A percentile compares a stretch with the other conserved stretches of the same genome.
phyloP scores from a whole-genome alignment of 2,113 vertebrate species.

The Donacobius atricapilla region DNA sequence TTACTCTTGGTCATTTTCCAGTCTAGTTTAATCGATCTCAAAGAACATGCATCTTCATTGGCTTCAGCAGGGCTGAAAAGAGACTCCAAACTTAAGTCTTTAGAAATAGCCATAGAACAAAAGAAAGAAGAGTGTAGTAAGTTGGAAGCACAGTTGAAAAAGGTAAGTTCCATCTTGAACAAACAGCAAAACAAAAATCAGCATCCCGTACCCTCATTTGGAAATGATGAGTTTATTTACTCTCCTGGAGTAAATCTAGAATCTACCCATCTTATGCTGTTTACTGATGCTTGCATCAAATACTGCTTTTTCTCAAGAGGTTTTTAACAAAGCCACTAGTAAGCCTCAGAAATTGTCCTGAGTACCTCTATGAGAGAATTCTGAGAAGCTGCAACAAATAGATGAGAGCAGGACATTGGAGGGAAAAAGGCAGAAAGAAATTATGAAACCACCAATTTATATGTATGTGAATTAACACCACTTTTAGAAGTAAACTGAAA shows the following conservation, averaged over 20 bases:
- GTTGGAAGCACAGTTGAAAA: constrained; percentile 95
- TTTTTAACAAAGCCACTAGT: constrained; percentile 42
- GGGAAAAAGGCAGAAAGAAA: background rate
- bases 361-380: constrained; percentile 9
- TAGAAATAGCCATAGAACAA: constrained; percentile 98
- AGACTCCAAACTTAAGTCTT: constrained; percentile 96
- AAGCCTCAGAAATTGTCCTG: constrained; percentile 52
- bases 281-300: constrained; percentile 68
- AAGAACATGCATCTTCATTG: constrained; percentile 95
- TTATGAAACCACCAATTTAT: background rate
- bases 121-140: constrained; percentile 99
- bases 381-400: constrained; percentile 42
- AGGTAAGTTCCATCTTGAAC: constrained; percentile 73
- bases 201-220: background rate
- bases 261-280: constrained; percentile 29
- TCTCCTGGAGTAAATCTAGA: constrained; percentile 38
- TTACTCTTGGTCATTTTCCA: constrained; percentile 75
- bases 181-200: background rate
- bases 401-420: background rate
- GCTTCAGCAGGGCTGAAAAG: constrained; percentile 95
- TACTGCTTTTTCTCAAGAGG: constrained; percentile 26
- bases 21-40: constrained; percentile 96
- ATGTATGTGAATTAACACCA: background rate
- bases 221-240: background rate
- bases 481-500: constrained; percentile 7